Base-by-base conservation (phyloP, 2,888 invertebrate species). In the Phytoseiulus persimilis region DNA sequence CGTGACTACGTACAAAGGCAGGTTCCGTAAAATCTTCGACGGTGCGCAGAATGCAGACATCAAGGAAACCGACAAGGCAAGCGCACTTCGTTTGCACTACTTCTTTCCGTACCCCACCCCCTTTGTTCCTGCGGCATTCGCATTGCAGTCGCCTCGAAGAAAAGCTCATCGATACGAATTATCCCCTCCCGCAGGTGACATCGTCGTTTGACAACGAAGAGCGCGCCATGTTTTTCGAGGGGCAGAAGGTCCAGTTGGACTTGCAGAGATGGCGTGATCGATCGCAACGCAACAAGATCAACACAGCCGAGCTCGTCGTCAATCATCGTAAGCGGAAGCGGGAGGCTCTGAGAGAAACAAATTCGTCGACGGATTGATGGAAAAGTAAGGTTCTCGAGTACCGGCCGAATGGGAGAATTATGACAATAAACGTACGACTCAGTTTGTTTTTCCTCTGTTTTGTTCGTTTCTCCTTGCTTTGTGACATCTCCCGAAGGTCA, bases 1-100 rank as follows among this genome's bases (percentile, higher is more conserved):
- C 23, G 87, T 87, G n/a, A 87, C 87, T 39, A 87, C 87, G 6
- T 87, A 39, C 87, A 87, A 87, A 45, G 87, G 87, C 45, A 33
- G 87, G 11, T 87, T 87, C 32, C 87, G 87, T 6, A 87, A 87
- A 18, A 32, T 87, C 5, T 39, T 45, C 87, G 87, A 87, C 33
- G 32, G 87, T 9, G 87, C 87, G 0, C 87, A 87, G 33, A 87
- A 87, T n/a, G 87, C 87, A 9, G 39, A 87, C 23, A 87, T 87
- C 14, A 45, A 87, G n/a, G 87, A 87, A 33, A 87, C 87, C 2
- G 87, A 87, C 45, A 33, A 87, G 87, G 87, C 33, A 28, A n/a
- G 32, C 14, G 23, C 31, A 46, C 46, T 46, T 14, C n/a, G n/a
- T n/a, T n/a, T n/a, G n/a, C n/a, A n/a, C n/a, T n/a, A n/a, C n/a